These are phyloP conservation scores for Polypterus senegalus DNA, from an alignment of 2,113 vertebrate genomes.

Conservation along the genomic window DNA sequence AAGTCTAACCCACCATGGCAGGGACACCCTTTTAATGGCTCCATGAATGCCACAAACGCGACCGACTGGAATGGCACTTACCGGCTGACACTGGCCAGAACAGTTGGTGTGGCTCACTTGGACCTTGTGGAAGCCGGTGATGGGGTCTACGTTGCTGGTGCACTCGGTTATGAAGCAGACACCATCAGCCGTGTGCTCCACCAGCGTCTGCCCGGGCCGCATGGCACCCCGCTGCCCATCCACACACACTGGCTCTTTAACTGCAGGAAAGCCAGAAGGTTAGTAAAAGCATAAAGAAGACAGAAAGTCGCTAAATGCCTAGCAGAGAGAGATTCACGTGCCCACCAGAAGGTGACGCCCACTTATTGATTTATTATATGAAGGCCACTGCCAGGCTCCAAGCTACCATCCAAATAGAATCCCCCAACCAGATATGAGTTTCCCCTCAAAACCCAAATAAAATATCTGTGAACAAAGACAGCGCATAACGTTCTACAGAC, in stretches of 20 bases:
- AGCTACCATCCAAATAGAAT: too few relatives aligned
- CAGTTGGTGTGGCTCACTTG: slow-evolving; percentile 65
- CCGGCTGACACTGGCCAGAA: slow-evolving; percentile 65
- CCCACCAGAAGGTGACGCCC: too few relatives aligned
- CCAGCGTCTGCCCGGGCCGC: slow-evolving; percentile 74
- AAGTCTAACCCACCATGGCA: background rate
- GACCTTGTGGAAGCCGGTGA: slow-evolving; percentile 67
- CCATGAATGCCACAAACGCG: background rate
- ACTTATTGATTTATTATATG: too few relatives aligned
- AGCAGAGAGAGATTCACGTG: too few relatives aligned
- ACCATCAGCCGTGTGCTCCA: slow-evolving; percentile 63
- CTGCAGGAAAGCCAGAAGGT: slow-evolving; percentile 32
- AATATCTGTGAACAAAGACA: too few relatives aligned
- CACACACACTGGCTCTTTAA: slow-evolving; percentile 78
- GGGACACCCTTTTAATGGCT: background rate
- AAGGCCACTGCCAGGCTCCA: too few relatives aligned
- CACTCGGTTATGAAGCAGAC: slow-evolving; percentile 68
- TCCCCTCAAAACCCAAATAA: too few relatives aligned
- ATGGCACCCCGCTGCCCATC: slow-evolving; percentile 66
- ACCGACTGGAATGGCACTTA: slow-evolving; percentile 33
- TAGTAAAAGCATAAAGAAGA: too few relatives aligned
- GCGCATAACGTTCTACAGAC: too few relatives aligned
- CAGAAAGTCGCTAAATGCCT: too few relatives aligned
- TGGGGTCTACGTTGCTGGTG: slow-evolving; percentile 56
- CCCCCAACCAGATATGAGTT: too few relatives aligned